phyloP scores from a whole-genome alignment of 2,888 invertebrate species.

The Scaeva pyrastri region DNA sequence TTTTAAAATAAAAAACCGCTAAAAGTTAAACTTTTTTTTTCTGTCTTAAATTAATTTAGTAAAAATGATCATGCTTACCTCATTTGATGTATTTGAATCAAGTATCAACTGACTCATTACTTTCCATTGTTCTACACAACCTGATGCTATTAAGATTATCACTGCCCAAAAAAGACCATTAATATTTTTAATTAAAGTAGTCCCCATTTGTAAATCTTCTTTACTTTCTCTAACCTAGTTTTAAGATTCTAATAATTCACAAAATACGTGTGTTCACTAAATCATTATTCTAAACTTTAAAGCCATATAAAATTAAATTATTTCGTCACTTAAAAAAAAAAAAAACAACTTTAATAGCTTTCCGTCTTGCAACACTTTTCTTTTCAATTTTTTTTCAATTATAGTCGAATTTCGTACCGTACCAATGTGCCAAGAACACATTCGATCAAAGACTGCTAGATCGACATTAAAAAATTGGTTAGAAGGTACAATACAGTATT shows the following conservation, averaged over 20 bases:
- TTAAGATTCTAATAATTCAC: neutral
- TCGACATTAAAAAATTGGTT: conserved; percentile 53
- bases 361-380: neutral
- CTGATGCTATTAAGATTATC: conserved; percentile 10
- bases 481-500: conserved; percentile 7
- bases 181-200: neutral
- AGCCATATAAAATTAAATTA: neutral
- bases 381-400: neutral
- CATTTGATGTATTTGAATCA: conserved; percentile 42
- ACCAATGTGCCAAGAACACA: conserved; percentile 45
- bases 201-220: neutral
- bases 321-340: neutral
- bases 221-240: conserved; percentile 3
- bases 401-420: neutral
- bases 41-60: neutral
- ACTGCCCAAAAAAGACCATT: neutral
- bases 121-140: neutral
- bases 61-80: conserved; percentile 28
- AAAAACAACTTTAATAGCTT: neutral
- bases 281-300: neutral
- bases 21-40: too few relatives aligned
- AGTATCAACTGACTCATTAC: conserved; percentile 17
- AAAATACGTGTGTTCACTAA: neutral
- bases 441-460: conserved; percentile 45
- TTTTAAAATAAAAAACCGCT: too few relatives aligned